Base-by-base conservation (phyloP, 53 echinoderm and acorn worm species). In the Patiria pectinifera region DNA sequence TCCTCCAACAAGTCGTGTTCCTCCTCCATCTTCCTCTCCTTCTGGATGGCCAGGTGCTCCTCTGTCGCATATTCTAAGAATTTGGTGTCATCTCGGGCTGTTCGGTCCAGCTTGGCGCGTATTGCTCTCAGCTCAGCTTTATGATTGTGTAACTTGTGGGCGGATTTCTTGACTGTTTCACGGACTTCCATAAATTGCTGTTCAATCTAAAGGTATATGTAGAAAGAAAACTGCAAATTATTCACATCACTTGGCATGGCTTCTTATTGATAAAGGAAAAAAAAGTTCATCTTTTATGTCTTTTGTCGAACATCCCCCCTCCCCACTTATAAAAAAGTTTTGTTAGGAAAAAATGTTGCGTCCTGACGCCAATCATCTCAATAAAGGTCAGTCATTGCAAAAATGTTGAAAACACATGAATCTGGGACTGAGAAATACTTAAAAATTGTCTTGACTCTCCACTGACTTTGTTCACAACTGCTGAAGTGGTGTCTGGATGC, bases 61-160 rank as follows among this genome's bases (percentile, higher is more conserved):
- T 99, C 99, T 0, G 99, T 99, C 4, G 99, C 99, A 77, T 96
- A 85, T 59, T 99, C 97, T 63, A 99, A 92, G 84, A 97, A 99
- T 85, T 96, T 95, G 3, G 95, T 94, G 76, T 99, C 97, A 81
- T 99, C 99, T 7, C 99, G 93, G 11, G 99, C 84, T 18, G 96
- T 97, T 59, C 99, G 76, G 91, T 99, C 99, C 4, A 99, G 89
- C 71, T 97, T 99, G 45, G 96, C 86, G 18, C 99, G 87, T 47
- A 99, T 72, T 82, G 92, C 45, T 84, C 94, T 87, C 6, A 99
- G 91, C 74, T 99, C 94, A 10, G 94, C 77, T 82, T 99, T 97
- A n/a, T 97, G 80, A 19, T 78, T 81, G 43, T 93, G 92, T 13
- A 99, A 85, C 86, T 99, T 93, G 71, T 94, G 85, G 35, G 92